Evolutionary conservation across 1,140 invertebrate genomes (phyloP), one percentile per base, ranked within the genome.

Genomic region (Fopius arisanus): DNA sequence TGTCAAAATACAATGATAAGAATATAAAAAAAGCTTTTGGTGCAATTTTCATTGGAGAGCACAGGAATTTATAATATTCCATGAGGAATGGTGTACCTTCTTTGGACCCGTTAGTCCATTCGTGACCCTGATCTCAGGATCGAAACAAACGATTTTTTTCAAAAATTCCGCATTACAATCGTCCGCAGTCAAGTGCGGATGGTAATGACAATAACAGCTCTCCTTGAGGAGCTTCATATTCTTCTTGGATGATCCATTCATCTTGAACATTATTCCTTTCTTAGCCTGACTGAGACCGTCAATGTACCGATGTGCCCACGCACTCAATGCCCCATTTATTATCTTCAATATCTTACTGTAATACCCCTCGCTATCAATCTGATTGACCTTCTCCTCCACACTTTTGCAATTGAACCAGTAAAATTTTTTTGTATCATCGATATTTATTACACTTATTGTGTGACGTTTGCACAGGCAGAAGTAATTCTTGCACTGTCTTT

Each of bases 111-210:
- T 62, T 12, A 23, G 54, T 6, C 72, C 72, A 73, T 73, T 75
- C 21, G 65, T 72, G 21, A 74, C 41, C 26, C 72, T 73, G 31
- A 73, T 73, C n/a, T 73, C 72, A 28, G 72, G 72, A 62, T 72
- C 43, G 68, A 78, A 82, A 84, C 84, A 84, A 82, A 87, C 82
- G 77, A 87, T 85, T 80, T 81, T 86, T 77, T 82, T 84, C n/a
- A 88, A 80, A 84, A 88, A 88, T 78, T 86, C 86, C 66, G 87
- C 84, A 78, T 88, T 88, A 73, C 87, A 88, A 67, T 82, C 82
- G 37, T 88, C 87, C 62, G 87, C 86, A 16, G 87, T 82, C 28
- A 87, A 78, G 67, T 87, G 84, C 48, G 87, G 87, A 81, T 88
- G 86, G 59, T 88, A 88, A 79, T 88, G 87, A 79, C 86, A 87